A percentile compares a stretch with the other conserved stretches of the same genome.
phyloP scores from a whole-genome alignment of 1,140 invertebrate genomes.

The Antheraea pernyi region DNA sequence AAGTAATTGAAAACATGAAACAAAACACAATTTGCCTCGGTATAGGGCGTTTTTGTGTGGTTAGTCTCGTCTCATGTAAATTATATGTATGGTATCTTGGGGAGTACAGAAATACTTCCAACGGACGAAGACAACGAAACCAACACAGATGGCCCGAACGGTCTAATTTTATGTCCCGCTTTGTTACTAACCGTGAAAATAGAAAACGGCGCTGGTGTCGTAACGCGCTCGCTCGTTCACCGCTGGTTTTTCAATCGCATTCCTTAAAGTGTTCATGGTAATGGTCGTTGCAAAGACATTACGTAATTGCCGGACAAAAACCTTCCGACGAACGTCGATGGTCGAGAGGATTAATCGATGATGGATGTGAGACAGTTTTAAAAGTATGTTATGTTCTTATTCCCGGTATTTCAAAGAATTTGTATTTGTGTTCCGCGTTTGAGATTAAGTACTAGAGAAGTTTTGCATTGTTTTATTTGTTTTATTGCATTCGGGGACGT shows the following conservation, averaged over 20 bases:
- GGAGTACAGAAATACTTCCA: not conserved
- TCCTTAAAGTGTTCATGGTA: slow-evolving; percentile 16
- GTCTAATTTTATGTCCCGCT: not conserved
- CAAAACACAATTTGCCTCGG: not conserved
- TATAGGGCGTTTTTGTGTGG: no score
- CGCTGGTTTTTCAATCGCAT: slow-evolving; percentile 26
- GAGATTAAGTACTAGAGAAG: slow-evolving; percentile 11
- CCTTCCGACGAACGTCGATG: not conserved
- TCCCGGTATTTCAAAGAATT: slow-evolving; percentile 25
- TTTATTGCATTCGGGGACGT: slow-evolving; percentile 63
- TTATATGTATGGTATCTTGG: not conserved
- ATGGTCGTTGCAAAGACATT: slow-evolving; percentile 5
- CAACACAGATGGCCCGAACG: not conserved
- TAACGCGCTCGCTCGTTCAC: slow-evolving; percentile 12
- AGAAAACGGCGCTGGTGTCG: slow-evolving; percentile 22
- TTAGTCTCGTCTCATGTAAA: not conserved
- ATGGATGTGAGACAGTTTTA: not conserved
- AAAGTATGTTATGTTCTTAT: not conserved
- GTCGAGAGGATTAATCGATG: not conserved
- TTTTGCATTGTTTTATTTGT: slow-evolving; percentile 50
- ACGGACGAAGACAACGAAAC: not conserved
- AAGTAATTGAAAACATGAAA: no score
- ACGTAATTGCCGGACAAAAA: slow-evolving; percentile 4
- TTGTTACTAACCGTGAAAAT: slow-evolving; percentile 21
- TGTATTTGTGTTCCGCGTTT: slow-evolving; percentile 40